Conservation (phyloP, 2,797 vertebrate genomes). For the Enteromius radiatus region DNA sequence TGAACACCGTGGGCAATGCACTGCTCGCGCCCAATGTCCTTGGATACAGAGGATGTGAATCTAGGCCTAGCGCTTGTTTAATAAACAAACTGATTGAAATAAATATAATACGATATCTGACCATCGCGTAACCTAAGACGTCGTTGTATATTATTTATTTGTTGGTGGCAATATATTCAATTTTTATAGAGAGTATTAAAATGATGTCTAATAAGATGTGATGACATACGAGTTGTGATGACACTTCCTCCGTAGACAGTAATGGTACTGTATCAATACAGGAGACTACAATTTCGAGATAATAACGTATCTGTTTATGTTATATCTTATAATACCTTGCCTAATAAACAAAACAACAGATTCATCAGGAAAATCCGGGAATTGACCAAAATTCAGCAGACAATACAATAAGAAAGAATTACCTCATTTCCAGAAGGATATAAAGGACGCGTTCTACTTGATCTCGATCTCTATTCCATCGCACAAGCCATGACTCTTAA, state of each 20-base stretch:
- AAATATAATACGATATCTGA: neutral
- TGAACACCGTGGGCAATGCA: constrained; percentile 62
- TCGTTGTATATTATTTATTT: neutral
- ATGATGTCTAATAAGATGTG: neutral
- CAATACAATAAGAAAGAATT: neutral
- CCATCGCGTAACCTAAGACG: neutral
- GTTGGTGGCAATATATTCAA: neutral
- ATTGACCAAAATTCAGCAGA: neutral
- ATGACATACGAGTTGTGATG: neutral
- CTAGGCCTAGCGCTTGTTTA: constrained; percentile 15
- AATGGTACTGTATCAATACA: neutral
- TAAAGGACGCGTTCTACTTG: neutral
- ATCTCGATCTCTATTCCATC: constrained; percentile 14
- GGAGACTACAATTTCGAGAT: neutral
- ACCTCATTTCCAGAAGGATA: constrained; percentile 18
- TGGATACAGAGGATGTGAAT: constrained; percentile 61
- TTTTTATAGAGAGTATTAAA: neutral
- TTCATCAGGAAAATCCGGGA: neutral
- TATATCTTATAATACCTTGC: neutral
- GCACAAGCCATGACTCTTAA: constrained; percentile 13
- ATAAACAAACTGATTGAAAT: constrained; percentile 21
- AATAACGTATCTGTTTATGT: neutral
- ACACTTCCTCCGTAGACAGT: neutral
- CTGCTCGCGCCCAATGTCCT: constrained; percentile 71
- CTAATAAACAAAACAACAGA: neutral